Conservation (phyloP, 2,797 vertebrate species). For the Leptodactylus fallax region DNA sequence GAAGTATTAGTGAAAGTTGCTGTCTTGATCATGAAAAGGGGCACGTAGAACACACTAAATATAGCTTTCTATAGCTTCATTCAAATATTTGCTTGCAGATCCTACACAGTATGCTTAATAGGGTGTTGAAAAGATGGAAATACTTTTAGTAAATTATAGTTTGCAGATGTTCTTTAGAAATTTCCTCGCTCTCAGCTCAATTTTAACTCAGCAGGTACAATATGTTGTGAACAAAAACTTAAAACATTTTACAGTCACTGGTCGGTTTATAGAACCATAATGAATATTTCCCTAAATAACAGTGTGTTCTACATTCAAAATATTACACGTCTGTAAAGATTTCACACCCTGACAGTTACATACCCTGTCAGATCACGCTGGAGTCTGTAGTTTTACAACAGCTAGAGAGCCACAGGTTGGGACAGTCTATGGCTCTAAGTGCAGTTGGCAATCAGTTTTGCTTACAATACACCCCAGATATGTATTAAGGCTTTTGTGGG, state of each 20-base stretch:
- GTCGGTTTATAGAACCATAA: background rate
- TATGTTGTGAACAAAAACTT: constrained; percentile 12
- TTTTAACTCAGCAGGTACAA: constrained; percentile 26
- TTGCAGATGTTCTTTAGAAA: constrained; percentile 48
- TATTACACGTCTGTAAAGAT: too few relatives aligned
- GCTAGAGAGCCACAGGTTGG: too few relatives aligned
- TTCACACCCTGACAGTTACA: too few relatives aligned
- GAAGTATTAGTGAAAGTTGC: background rate
- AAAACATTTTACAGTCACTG: constrained; percentile 14
- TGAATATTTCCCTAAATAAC: background rate
- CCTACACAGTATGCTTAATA: constrained; percentile 25
- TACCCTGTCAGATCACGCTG: too few relatives aligned
- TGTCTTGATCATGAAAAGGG: constrained; percentile 14
- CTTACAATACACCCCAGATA: too few relatives aligned
- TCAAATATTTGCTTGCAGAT: constrained; percentile 36
- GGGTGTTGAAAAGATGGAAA: constrained; percentile 39
- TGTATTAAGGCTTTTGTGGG: too few relatives aligned
- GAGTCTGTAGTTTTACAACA: too few relatives aligned
- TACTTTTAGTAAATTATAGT: constrained; percentile 44
- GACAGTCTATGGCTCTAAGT: too few relatives aligned
- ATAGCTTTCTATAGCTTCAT: constrained; percentile 26
- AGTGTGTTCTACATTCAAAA: background rate
- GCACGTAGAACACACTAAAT: background rate
- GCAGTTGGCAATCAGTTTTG: too few relatives aligned
- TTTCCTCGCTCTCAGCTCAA: constrained; percentile 9